Percentiles rank a stretch among this genome's conserved stretches.
These are phyloP conservation scores for Halocynthia roretzi DNA, from an alignment of 23 tunicate species.

Conservation along the genomic window DNA sequence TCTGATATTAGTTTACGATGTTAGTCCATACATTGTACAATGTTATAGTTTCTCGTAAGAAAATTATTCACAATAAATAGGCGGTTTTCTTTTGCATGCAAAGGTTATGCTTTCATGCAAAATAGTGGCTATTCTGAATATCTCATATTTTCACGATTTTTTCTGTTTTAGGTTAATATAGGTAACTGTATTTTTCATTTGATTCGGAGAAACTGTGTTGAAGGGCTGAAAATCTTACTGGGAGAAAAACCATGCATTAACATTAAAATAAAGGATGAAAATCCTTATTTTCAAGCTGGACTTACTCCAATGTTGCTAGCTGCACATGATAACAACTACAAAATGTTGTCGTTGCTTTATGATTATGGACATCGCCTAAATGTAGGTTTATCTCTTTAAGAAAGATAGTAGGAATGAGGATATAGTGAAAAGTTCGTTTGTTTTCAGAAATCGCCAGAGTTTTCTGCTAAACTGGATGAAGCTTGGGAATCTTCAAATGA, in stretches of 20 bases:
- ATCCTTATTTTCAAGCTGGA: slow-evolving; percentile 44
- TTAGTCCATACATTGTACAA: not conserved
- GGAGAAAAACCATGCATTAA: slow-evolving; percentile 9
- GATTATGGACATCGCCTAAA: slow-evolving; percentile 44
- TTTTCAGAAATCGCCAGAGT: too few relatives aligned
- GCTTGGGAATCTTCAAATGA: slow-evolving; percentile 84
- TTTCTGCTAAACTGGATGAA: not conserved
- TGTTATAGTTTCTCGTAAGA: not conserved
- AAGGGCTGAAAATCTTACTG: slow-evolving; percentile 74
- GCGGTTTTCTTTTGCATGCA: too few relatives aligned
- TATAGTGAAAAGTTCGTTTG: not conserved
- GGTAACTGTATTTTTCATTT: slow-evolving; percentile 55
- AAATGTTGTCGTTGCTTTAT: slow-evolving; percentile 65
- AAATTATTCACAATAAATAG: too few relatives aligned
- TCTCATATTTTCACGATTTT: not conserved
- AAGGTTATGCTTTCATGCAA: too few relatives aligned
- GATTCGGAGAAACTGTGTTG: slow-evolving; percentile 39
- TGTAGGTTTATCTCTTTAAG: slow-evolving; percentile 12
- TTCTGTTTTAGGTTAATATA: slow-evolving; percentile 41
- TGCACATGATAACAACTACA: slow-evolving; percentile 77
- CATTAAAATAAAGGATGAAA: slow-evolving; percentile 8
- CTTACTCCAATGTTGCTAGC: slow-evolving; percentile 84
- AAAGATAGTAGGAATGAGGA: not conserved
- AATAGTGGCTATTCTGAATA: not conserved
- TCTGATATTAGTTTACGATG: not conserved